Evolutionary conservation across 2,113 vertebrate genomes (phyloP).

Genomic region (Nothocercus julius): DNA sequence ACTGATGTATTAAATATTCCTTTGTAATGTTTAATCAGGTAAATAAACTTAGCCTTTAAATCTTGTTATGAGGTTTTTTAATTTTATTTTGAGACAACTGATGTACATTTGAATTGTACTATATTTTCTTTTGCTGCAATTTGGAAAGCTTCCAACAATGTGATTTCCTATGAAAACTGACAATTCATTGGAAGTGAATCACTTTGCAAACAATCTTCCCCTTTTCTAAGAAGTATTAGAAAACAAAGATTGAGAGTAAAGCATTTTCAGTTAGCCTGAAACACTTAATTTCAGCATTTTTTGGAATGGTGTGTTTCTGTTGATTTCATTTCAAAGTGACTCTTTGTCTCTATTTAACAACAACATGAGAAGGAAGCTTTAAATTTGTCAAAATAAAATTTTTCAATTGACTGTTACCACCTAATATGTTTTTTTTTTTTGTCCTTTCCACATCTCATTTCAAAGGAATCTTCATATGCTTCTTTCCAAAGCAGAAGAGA

Average conservation of each 20-base stretch:
- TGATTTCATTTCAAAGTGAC: not conserved
- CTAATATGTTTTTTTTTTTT: conserved; percentile 24
- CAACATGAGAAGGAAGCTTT: not conserved
- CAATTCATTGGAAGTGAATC: not conserved
- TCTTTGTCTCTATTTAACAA: not conserved
- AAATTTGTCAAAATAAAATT: conserved; percentile 7
- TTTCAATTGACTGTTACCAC: not conserved
- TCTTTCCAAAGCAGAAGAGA: conserved; percentile 27
- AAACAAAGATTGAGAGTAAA: not conserved
- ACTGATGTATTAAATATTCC: not conserved
- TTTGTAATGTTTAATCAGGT: not conserved
- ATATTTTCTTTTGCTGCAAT: not conserved
- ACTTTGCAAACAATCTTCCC: not conserved
- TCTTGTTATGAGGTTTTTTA: not conserved
- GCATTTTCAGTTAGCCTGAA: not conserved
- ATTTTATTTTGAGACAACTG: not conserved
- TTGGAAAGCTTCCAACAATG: not conserved
- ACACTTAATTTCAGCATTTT: not conserved
- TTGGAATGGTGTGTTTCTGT: not conserved
- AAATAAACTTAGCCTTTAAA: not conserved
- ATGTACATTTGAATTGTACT: not conserved
- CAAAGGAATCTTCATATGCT: not conserved
- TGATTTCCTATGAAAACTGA: not conserved
- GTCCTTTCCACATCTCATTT: not conserved
- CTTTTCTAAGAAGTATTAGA: not conserved